phyloP scores from a whole-genome alignment of 2,113 vertebrate genomes.

The Amia ocellicauda region DNA sequence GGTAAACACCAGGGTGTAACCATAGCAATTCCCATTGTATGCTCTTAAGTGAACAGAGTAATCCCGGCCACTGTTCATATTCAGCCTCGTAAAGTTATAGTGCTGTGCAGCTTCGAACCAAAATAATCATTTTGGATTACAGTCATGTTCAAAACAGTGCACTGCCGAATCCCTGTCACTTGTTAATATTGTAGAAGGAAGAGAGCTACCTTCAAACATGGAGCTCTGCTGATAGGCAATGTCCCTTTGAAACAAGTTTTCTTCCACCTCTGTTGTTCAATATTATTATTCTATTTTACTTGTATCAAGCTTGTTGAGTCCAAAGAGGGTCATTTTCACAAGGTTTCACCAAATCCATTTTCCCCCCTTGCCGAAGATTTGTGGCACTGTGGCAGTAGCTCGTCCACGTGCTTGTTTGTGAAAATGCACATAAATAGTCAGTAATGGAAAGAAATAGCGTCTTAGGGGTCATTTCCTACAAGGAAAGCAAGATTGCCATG shows the following conservation, averaged over 20 bases:
- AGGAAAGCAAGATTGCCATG: constrained; percentile 59
- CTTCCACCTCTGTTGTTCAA: too few species aligned
- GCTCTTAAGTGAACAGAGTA: constrained; percentile 42
- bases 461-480: constrained; percentile 69
- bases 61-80: constrained; percentile 2
- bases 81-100: background rate
- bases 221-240: too few species aligned
- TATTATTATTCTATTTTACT: too few species aligned
- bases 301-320: too few species aligned
- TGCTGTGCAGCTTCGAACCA: background rate
- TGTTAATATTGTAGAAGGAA: background rate
- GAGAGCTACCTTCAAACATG: too few species aligned
- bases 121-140: constrained; percentile 5
- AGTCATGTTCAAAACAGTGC: background rate
- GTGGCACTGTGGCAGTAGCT: background rate
- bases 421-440: constrained; percentile 56
- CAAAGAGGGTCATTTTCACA: too few species aligned
- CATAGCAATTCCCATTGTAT: constrained; percentile 68
- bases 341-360: too few species aligned
- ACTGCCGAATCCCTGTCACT: background rate
- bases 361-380: too few species aligned
- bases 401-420: constrained; percentile 10
- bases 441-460: constrained; percentile 61
- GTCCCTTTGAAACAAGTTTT: too few species aligned
- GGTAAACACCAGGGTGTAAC: constrained; percentile 69